These are phyloP conservation scores for Dexiosoma caninum DNA, from an alignment of 2,888 invertebrate species.

Conservation along the genomic window DNA sequence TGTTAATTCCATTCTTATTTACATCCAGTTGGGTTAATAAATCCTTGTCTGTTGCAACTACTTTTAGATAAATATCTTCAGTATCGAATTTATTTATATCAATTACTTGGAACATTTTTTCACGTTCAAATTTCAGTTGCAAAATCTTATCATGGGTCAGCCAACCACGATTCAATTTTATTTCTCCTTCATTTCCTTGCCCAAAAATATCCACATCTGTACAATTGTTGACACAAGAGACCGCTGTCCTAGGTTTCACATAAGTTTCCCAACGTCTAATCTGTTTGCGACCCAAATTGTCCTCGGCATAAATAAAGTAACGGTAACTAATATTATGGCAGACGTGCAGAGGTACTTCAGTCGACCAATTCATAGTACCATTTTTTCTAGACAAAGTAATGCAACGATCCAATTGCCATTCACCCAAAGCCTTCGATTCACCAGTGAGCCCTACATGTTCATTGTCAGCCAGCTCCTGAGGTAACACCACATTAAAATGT, in stretches of 20 bases:
- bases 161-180: slow-evolving; percentile 88
- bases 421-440: slow-evolving; percentile 83
- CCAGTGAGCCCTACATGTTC: slow-evolving; percentile 86
- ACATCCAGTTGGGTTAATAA: slow-evolving; percentile 34
- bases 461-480: slow-evolving; percentile 79
- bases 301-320: slow-evolving; percentile 73
- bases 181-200: slow-evolving; percentile 55
- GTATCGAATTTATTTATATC: slow-evolving; percentile 79
- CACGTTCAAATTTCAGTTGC: slow-evolving; percentile 87
- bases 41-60: slow-evolving; percentile 68
- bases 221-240: slow-evolving; percentile 41
- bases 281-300: slow-evolving; percentile 71
- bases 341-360: slow-evolving; percentile 80
- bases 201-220: slow-evolving; percentile 42
- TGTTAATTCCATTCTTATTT: slow-evolving; percentile 65
- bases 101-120: slow-evolving; percentile 82
- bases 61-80: slow-evolving; percentile 78
- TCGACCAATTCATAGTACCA: slow-evolving; percentile 80
- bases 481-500: slow-evolving; percentile 75
- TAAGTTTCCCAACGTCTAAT: slow-evolving; percentile 75
- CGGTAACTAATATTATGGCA: slow-evolving; percentile 79
- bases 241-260: slow-evolving; percentile 79
- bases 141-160: slow-evolving; percentile 85
- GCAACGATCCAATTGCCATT: slow-evolving; percentile 83
- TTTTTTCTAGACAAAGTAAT: slow-evolving; percentile 74